Base-by-base conservation (phyloP, 1,140 invertebrate species). In the Pristionchus pacificus region DNA sequence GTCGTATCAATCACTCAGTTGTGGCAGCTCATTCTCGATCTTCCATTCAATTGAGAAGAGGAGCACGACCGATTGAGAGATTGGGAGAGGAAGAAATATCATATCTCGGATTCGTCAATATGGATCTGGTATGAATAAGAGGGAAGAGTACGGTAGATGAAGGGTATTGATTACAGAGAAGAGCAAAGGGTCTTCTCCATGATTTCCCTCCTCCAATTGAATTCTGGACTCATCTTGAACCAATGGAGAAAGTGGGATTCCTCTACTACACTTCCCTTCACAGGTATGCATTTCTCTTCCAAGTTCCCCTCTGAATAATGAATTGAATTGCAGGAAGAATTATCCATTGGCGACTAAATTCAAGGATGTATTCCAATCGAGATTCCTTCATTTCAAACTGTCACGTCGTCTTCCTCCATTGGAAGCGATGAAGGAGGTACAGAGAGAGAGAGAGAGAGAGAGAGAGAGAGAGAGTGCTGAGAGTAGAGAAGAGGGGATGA, bases 241-340 rank as follows among this genome's bases (percentile, higher is more conserved):
- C 71, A 3, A 57, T 66, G 25, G 71, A 73, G 29, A 72, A 60
- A 32, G 66, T 65, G 3, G 71, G 65, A 15, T 73, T 68, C 58
- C 29, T 73, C n/a, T 73, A 24, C 30, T 73, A 62, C 60, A 49
- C 55, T 55, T 60, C 65, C 1, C 30, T 73, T 55, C 58, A 68
- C 27, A 73, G 38, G 38, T 49, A 10, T 49, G 38, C 19, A 10
- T 49, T n/a, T n/a, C n/a, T n/a, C n/a, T n/a, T n/a, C n/a, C n/a
- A n/a, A n/a, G n/a, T n/a, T n/a, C n/a, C n/a, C n/a, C n/a, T n/a
- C n/a, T n/a, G n/a, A n/a, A n/a, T n/a, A n/a, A n/a, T n/a, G n/a
- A n/a, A n/a, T n/a, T n/a, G n/a, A n/a, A n/a, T n/a, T n/a, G n/a
- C n/a, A n/a, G n/a, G n/a, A n/a, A n/a, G n/a, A n/a, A n/a, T n/a